Conservation (phyloP, 2,888 invertebrate genomes). For the Eristalis pertinax region DNA sequence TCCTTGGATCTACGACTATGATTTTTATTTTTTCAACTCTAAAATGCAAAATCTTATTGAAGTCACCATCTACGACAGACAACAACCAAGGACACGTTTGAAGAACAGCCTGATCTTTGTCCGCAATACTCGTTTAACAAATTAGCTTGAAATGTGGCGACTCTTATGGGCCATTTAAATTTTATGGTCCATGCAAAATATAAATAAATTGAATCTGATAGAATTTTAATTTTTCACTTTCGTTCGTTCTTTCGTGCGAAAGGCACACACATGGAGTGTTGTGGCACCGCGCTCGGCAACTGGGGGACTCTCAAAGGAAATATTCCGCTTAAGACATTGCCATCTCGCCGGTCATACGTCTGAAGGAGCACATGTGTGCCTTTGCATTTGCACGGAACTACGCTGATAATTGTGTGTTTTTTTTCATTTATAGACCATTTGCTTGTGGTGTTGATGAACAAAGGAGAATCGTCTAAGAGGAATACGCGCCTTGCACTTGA, state of each 20-base stretch:
- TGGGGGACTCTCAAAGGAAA: slow-evolving; percentile 57
- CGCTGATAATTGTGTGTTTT: slow-evolving; percentile 24
- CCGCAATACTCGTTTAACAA: slow-evolving; percentile 74
- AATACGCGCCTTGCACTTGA: slow-evolving; percentile 63
- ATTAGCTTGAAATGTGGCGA: slow-evolving; percentile 80
- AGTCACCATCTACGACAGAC: slow-evolving; percentile 29
- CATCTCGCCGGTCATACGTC: not conserved
- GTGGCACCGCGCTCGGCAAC: slow-evolving; percentile 2
- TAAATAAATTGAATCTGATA: slow-evolving; percentile 71
- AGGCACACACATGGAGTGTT: slow-evolving; percentile 31
- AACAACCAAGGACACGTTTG: slow-evolving; percentile 2
- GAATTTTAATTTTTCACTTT: slow-evolving; percentile 28
- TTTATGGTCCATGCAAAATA: slow-evolving; percentile 66
- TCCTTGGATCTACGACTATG: slow-evolving; percentile 33
- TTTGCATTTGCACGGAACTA: slow-evolving; percentile 56
- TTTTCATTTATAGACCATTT: slow-evolving; percentile 45
- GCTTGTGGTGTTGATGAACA: slow-evolving; percentile 25
- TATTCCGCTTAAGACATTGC: slow-evolving; percentile 35
- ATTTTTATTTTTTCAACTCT: slow-evolving; percentile 54
- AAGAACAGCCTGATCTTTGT: slow-evolving; percentile 65
- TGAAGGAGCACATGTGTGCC: slow-evolving; percentile 43
- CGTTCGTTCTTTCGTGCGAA: not conserved
- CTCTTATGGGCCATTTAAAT: slow-evolving; percentile 68
- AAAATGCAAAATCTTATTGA: slow-evolving; percentile 39
- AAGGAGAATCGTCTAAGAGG: slow-evolving; percentile 45